phyloP scores from a whole-genome alignment of 2,797 vertebrate genomes.

The Adelosebastes latens region DNA sequence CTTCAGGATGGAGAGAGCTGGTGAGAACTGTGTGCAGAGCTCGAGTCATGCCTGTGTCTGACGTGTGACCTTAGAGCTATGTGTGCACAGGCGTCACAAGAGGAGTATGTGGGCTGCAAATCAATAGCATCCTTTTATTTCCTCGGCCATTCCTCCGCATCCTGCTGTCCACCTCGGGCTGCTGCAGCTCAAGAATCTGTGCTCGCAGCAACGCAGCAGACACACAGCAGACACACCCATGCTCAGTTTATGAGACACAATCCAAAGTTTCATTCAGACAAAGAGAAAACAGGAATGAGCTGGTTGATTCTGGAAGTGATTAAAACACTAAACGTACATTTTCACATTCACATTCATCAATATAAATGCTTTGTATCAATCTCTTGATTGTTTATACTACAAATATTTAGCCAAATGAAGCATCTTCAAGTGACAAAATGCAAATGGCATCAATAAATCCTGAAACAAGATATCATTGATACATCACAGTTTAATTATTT shows the following conservation, averaged over 20 bases:
- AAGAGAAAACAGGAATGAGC: background rate
- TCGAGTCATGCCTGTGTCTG: constrained; percentile 47
- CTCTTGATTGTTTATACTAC: background rate
- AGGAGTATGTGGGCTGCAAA: constrained; percentile 60
- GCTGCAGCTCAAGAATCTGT: constrained; percentile 32
- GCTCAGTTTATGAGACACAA: background rate
- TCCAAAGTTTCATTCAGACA: constrained; percentile 6
- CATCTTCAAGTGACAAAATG: background rate
- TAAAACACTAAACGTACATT: background rate
- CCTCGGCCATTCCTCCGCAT: constrained; percentile 34
- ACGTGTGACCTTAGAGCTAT: constrained; percentile 68
- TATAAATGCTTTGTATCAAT: background rate
- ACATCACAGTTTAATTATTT: constrained; percentile 11
- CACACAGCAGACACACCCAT: constrained; percentile 35
- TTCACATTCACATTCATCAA: background rate
- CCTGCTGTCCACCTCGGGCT: constrained; percentile 60
- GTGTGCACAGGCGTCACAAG: constrained; percentile 79
- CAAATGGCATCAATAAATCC: background rate
- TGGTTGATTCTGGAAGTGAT: background rate
- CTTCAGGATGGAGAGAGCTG: background rate
- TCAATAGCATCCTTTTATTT: constrained; percentile 83
- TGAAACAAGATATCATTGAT: constrained; percentile 8
- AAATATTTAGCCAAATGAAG: background rate
- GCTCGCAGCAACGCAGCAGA: background rate
- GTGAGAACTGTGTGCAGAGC: constrained; percentile 36